A percentile compares a stretch with the other conserved stretches of the same genome.
These are phyloP conservation scores for Aphodius sticticus DNA, from an alignment of 2,888 invertebrate genomes.

Conservation along the genomic window DNA sequence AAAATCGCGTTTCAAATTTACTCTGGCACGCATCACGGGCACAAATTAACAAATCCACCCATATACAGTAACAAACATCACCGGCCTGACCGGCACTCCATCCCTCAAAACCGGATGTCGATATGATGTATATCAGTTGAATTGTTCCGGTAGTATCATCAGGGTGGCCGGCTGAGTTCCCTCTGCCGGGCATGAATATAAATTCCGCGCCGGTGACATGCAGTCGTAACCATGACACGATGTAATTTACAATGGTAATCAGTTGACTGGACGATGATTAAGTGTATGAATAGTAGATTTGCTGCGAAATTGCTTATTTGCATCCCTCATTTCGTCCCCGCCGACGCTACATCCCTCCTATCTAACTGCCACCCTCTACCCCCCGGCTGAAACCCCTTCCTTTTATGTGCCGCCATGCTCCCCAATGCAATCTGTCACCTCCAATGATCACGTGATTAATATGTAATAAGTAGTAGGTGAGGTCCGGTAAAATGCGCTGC, in stretches of 20 bases:
- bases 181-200: conserved; percentile 35
- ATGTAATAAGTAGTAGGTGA: neutral
- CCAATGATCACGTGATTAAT: conserved; percentile 10
- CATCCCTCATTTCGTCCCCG: conserved; percentile 45
- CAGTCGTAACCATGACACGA: conserved; percentile 48
- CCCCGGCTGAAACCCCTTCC: neutral
- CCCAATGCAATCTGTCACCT: conserved; percentile 24
- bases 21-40: neutral
- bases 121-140: conserved; percentile 23
- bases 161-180: conserved; percentile 11
- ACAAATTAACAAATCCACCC: conserved; percentile 18
- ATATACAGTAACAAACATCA: conserved; percentile 21
- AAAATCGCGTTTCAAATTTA: conserved; percentile 5
- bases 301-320: conserved; percentile 59
- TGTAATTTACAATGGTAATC: conserved; percentile 61
- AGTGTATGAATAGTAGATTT: conserved; percentile 61
- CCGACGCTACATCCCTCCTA: conserved; percentile 4
- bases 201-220: conserved; percentile 41
- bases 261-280: conserved; percentile 61
- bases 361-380: neutral
- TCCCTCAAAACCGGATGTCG: neutral
- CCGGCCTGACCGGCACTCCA: conserved; percentile 15
- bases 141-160: conserved; percentile 23
- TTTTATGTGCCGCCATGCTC: neutral
- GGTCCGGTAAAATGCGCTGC: neutral